Percentiles rank a stretch among this genome's conserved stretches.
Evolutionary conservation across 2,888 invertebrate genomes (phyloP).

Genomic region (Eledona agricola): DNA sequence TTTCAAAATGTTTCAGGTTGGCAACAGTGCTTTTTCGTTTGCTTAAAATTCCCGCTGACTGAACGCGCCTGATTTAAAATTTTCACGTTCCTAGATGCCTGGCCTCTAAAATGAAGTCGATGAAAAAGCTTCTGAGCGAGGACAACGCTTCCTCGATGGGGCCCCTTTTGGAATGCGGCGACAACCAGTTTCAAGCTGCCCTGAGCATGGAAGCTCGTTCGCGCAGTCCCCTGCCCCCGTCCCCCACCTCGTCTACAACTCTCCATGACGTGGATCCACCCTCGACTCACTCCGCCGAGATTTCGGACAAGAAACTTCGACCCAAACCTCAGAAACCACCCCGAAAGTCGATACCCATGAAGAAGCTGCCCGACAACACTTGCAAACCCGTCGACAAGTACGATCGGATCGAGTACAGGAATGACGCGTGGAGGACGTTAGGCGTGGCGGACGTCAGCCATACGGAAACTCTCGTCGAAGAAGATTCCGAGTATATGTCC

Average conservation of each 20-base stretch:
- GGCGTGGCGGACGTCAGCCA: slow-evolving; percentile 79
- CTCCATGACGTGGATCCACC: slow-evolving; percentile 62
- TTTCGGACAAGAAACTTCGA: slow-evolving; percentile 5
- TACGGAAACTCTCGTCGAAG: slow-evolving; percentile 66
- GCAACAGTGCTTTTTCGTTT: no score
- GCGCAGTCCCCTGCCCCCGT: slow-evolving; percentile 78
- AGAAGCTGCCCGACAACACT: slow-evolving; percentile 38
- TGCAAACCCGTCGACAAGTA: slow-evolving; percentile 63
- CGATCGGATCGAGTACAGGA: slow-evolving; percentile 76
- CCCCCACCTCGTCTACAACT: slow-evolving; percentile 61
- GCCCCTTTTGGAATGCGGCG: slow-evolving; percentile 70
- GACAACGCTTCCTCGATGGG: slow-evolving; percentile 67
- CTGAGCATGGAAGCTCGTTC: slow-evolving; percentile 84
- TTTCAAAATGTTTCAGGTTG: no score
- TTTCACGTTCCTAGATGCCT: slow-evolving; percentile 69
- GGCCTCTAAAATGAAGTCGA: slow-evolving; percentile 84
- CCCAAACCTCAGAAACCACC: slow-evolving; percentile 55
- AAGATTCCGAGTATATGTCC: slow-evolving; percentile 60
- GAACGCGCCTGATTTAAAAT: neutral
- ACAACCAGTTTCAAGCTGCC: slow-evolving; percentile 78
- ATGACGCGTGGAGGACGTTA: slow-evolving; percentile 83
- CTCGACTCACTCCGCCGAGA: slow-evolving; percentile 46
- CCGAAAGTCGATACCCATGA: slow-evolving; percentile 52
- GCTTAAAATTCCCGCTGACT: neutral
- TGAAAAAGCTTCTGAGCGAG: slow-evolving; percentile 82